Conservation (phyloP, 2,888 invertebrate species). For the Melikaiella ostensackeni region DNA sequence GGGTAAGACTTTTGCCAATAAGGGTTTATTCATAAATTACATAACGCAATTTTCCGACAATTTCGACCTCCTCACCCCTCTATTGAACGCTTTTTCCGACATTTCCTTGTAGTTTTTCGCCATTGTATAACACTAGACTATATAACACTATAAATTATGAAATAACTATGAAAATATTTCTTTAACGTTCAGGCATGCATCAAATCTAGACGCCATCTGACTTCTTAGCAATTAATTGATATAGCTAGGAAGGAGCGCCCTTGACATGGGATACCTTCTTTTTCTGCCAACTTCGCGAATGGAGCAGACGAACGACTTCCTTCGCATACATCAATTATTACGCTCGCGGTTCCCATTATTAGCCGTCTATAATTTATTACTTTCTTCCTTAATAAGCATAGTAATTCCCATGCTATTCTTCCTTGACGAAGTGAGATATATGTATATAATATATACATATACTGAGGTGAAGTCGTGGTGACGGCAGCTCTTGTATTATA, state of each 20-base stretch:
- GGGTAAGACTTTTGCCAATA: neutral
- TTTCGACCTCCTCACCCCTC: too few species aligned
- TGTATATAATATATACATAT: conserved; percentile 36
- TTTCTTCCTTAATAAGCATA: conserved; percentile 77
- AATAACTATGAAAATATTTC: too few species aligned
- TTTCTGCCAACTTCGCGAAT: conserved; percentile 12
- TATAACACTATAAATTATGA: too few species aligned
- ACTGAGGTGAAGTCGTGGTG: conserved; percentile 40
- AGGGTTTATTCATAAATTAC: too few species aligned
- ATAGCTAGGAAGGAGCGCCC: neutral
- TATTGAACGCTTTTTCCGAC: too few species aligned
- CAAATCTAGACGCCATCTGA: neutral
- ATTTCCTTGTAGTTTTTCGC: too few species aligned
- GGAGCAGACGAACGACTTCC: conserved; percentile 66
- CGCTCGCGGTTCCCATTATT: conserved; percentile 72
- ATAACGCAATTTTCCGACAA: too few species aligned
- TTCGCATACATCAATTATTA: conserved; percentile 76
- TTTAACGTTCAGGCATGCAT: too few species aligned
- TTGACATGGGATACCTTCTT: neutral
- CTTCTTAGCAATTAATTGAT: conserved; percentile 11
- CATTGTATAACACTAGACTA: too few species aligned
- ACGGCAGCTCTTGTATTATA: conserved; percentile 53
- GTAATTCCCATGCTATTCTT: conserved; percentile 73
- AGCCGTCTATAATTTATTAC: conserved; percentile 76
- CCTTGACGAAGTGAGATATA: conserved; percentile 33